phyloP scores from a whole-genome alignment of 2,797 vertebrate genomes.

The Centroberyx gerrardi region DNA sequence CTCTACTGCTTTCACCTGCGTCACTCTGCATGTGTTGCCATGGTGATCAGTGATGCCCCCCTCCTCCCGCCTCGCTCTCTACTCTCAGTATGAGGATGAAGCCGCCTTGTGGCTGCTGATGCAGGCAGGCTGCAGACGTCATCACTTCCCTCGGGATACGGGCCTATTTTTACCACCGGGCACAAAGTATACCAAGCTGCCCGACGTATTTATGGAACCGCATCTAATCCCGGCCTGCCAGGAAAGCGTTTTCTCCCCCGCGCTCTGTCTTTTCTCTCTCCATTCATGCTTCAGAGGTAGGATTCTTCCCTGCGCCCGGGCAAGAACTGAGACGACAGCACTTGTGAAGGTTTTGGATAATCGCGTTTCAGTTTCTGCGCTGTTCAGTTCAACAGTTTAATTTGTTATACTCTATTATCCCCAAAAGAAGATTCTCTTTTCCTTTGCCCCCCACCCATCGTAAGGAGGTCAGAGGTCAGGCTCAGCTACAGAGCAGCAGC shows the following conservation, averaged over 20 bases:
- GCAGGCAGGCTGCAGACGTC: slow-evolving; percentile 79
- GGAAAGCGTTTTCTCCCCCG: slow-evolving; percentile 49
- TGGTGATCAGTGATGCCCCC: slow-evolving; percentile 77
- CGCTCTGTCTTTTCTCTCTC: slow-evolving; percentile 8
- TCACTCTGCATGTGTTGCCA: slow-evolving; percentile 82
- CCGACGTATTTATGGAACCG: slow-evolving; percentile 77
- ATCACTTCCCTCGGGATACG: slow-evolving; percentile 76
- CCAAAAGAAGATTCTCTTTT: too few species aligned
- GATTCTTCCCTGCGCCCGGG: slow-evolving; percentile 1
- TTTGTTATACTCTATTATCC: slow-evolving; percentile 4
- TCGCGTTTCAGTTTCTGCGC: slow-evolving; percentile 9
- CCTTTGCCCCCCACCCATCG: too few species aligned
- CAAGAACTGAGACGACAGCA: slow-evolving; percentile 16
- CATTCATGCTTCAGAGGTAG: slow-evolving; percentile 29
- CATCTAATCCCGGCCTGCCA: slow-evolving; percentile 62
- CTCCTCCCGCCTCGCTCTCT: slow-evolving; percentile 22
- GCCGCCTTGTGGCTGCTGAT: slow-evolving; percentile 76
- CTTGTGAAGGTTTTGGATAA: slow-evolving; percentile 14
- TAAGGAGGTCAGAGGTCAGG: background rate
- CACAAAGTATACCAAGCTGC: slow-evolving; percentile 70
- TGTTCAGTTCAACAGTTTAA: background rate
- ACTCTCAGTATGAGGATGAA: slow-evolving; percentile 61
- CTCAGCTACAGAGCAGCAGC: too few species aligned
- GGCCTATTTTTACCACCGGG: slow-evolving; percentile 82
- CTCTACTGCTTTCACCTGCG: slow-evolving; percentile 73